A percentile compares a stretch with the other conserved stretches of the same genome.
Conservation (phyloP, 2,113 vertebrate genomes). For the Pontoporia blainvillei region DNA sequence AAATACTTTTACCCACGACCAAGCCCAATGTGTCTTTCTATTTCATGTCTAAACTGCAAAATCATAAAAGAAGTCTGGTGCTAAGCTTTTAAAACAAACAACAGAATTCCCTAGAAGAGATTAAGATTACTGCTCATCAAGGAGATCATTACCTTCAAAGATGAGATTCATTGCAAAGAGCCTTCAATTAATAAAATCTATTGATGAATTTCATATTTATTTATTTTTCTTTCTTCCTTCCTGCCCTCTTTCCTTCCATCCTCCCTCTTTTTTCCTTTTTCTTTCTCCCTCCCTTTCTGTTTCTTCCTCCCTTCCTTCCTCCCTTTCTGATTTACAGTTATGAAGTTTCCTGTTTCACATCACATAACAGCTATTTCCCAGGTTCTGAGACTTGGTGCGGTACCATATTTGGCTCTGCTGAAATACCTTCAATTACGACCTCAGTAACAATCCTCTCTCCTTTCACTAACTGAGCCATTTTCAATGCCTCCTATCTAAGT, state of each 20-base stretch:
- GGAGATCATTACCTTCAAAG: neutral
- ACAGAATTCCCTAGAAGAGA: neutral
- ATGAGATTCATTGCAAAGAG: neutral
- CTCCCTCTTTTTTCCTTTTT: fast-evolving
- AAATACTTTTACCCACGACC: neutral
- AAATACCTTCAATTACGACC: neutral
- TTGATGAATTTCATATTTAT: neutral
- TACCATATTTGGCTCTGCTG: neutral
- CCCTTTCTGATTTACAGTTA: neutral
- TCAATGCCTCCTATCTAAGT: neutral
- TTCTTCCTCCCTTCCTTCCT: fast-evolving
- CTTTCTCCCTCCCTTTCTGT: neutral
- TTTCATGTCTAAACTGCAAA: neutral
- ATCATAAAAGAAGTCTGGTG: neutral
- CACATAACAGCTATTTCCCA: neutral
- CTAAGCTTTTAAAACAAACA: neutral
- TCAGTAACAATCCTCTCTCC: neutral
- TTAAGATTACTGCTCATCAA: neutral
- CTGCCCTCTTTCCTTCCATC: neutral
- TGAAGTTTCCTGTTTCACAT: neutral
- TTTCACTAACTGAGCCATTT: neutral
- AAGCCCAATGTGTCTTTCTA: neutral
- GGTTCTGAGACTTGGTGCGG: neutral
- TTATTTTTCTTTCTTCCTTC: neutral
- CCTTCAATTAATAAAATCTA: neutral